Evolutionary conservation across 2,888 invertebrate genomes (phyloP).

Genomic region (Tubulanus polymorphus): DNA sequence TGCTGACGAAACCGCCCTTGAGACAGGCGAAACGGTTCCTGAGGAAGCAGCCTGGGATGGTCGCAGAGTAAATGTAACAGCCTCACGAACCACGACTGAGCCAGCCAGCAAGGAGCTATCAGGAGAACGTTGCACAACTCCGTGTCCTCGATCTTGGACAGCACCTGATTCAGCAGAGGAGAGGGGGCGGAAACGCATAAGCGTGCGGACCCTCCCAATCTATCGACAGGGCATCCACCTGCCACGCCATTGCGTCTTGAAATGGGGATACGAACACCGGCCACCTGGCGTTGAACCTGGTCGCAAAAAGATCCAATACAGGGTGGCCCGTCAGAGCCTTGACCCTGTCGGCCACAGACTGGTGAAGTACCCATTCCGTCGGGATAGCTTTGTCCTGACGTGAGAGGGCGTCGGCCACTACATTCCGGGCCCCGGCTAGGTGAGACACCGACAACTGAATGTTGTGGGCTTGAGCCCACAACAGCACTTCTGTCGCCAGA

Average conservation of each 20-base stretch:
- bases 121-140: too few species aligned
- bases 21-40: too few species aligned
- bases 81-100: too few species aligned
- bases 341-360: constrained; percentile 3
- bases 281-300: constrained; percentile 6
- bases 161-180: too few species aligned
- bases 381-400: constrained; percentile 6
- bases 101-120: too few species aligned
- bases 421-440: not conserved
- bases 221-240: constrained; percentile 16
- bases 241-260: constrained; percentile 10
- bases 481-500: constrained; percentile 17
- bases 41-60: too few species aligned
- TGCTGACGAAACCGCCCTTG: too few species aligned
- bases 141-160: too few species aligned
- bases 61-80: too few species aligned
- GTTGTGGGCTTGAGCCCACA: constrained; percentile 12
- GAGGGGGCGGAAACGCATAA: constrained; percentile 18
- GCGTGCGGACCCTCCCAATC: constrained; percentile 15
- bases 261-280: constrained; percentile 14
- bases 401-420: constrained; percentile 3
- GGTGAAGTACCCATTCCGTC: constrained; percentile 14
- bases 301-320: constrained; percentile 17
- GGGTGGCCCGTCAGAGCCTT: constrained; percentile 4
- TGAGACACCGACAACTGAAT: not conserved